Conservation (phyloP, 2,797 vertebrate species). For the Numenius phaeopus region DNA sequence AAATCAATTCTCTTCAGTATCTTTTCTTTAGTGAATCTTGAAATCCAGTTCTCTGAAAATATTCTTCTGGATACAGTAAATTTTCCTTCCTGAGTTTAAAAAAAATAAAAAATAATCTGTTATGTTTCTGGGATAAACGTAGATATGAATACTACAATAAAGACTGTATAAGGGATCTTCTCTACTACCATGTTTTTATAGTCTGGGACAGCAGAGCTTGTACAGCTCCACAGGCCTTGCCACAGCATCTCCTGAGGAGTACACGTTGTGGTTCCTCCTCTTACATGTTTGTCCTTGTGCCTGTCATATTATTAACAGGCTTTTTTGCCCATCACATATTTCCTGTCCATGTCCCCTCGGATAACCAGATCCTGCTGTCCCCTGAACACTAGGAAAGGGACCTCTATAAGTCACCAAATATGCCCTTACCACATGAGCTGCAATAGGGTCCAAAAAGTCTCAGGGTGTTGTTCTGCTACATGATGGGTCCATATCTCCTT, state of each 20-base stretch:
- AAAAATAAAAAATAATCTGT: neutral
- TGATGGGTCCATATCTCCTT: neutral
- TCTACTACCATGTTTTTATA: neutral
- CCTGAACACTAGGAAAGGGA: neutral
- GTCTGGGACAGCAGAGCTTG: neutral
- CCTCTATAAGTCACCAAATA: neutral
- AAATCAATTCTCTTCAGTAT: neutral
- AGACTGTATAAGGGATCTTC: neutral
- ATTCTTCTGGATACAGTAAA: neutral
- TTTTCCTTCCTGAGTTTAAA: neutral
- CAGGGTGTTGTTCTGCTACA: accelerated
- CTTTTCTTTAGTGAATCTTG: neutral
- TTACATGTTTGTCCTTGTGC: neutral
- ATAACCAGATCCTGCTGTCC: neutral
- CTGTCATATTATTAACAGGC: neutral
- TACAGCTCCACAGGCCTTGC: neutral
- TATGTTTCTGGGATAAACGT: neutral
- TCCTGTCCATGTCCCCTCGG: neutral
- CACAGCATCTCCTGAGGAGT: neutral
- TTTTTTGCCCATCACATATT: neutral
- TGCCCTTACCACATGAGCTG: neutral
- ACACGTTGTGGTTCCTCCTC: neutral
- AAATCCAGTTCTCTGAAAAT: neutral
- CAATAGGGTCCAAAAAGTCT: neutral
- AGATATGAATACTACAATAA: neutral